phyloP scores from a whole-genome alignment of 2,888 invertebrate species.

The Ferrisia virgata region DNA sequence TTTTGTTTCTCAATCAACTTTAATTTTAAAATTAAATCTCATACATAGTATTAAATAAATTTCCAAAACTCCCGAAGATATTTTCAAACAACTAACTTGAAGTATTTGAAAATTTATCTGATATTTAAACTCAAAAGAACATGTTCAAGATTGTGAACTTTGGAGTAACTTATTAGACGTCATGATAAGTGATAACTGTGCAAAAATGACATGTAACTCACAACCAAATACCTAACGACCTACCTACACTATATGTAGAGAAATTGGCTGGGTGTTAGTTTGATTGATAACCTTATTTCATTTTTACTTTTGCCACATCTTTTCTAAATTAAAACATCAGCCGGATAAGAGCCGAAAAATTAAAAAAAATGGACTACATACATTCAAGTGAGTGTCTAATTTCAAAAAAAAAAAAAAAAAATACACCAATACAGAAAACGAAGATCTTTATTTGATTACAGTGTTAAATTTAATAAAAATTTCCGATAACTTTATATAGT shows the following conservation, averaged over 20 bases:
- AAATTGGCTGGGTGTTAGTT: background rate
- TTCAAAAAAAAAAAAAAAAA: background rate
- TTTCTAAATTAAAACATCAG: background rate
- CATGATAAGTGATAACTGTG: background rate
- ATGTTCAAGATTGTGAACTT: too few relatives aligned
- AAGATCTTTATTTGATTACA: background rate
- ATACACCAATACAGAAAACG: background rate
- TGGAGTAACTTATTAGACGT: too few relatives aligned
- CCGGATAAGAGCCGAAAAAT: background rate
- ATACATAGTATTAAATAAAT: too few relatives aligned
- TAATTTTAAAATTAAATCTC: too few relatives aligned
- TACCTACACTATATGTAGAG: too few relatives aligned
- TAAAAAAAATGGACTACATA: background rate
- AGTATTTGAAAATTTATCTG: too few relatives aligned
- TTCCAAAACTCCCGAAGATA: background rate
- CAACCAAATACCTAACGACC: too few relatives aligned
- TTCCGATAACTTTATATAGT: background rate
- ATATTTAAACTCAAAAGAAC: too few relatives aligned
- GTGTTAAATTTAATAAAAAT: background rate
- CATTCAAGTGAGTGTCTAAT: background rate
- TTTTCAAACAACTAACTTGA: background rate
- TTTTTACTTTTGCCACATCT: background rate
- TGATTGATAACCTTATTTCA: background rate
- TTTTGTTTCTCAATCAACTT: background rate
- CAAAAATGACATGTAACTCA: background rate